Percentiles rank a stretch among this genome's conserved stretches.
Conservation (phyloP, 2,113 vertebrate genomes). For the Carlito syrichta region DNA sequence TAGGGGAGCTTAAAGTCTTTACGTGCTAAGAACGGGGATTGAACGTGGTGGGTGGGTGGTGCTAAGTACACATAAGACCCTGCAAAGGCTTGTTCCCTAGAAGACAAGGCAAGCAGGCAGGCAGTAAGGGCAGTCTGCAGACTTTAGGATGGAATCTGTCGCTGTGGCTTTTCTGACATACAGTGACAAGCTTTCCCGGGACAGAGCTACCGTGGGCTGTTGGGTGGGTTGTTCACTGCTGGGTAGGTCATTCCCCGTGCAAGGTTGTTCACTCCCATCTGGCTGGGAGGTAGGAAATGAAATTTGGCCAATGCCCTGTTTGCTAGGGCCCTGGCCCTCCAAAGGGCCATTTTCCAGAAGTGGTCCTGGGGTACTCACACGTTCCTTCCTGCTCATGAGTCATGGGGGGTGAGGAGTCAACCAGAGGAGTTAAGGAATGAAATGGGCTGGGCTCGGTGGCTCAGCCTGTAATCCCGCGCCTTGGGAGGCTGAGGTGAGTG, state of each 20-base stretch:
- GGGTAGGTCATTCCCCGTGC: too few species aligned
- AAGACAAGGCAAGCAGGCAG: neutral
- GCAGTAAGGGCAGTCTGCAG: neutral
- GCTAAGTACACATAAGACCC: neutral
- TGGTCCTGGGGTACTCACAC: neutral
- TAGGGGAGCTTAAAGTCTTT: neutral
- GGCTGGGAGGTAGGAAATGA: neutral
- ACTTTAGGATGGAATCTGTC: neutral
- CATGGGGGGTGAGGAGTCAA: neutral
- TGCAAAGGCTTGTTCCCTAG: too few species aligned
- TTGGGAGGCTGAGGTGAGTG: too few species aligned
- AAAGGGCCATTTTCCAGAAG: neutral
- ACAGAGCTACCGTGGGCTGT: too few species aligned
- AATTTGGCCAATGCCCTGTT: neutral
- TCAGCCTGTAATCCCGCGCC: too few species aligned
- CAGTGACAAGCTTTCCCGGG: neutral
- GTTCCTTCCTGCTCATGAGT: neutral
- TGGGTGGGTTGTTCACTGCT: neutral
- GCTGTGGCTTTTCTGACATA: neutral
- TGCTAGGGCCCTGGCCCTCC: neutral
- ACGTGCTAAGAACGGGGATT: neutral
- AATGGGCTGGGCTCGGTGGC: too few species aligned
- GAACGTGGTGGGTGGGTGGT: neutral
- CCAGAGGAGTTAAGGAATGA: too few species aligned
- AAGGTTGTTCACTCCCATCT: too few species aligned